phyloP scores from a whole-genome alignment of 2,113 vertebrate genomes.

The Hiodon tergisus region DNA sequence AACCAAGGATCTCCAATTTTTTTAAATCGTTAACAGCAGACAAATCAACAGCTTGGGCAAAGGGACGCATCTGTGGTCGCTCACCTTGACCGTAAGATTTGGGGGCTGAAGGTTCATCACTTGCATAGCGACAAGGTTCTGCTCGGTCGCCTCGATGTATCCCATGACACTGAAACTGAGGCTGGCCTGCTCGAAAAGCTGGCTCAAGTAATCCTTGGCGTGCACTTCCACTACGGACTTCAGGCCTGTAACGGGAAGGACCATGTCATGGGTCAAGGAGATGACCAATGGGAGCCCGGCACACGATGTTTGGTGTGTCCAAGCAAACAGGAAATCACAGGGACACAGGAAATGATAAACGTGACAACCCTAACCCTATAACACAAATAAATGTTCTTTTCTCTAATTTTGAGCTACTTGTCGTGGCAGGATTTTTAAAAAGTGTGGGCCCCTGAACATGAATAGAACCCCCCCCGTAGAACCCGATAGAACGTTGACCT shows the following conservation, averaged over 20 bases:
- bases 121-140: conserved; percentile 59
- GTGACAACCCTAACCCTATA: too few relatives aligned
- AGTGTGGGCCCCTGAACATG: background rate
- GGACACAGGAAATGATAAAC: too few relatives aligned
- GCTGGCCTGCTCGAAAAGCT: conserved; percentile 65
- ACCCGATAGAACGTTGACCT: too few relatives aligned
- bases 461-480: too few relatives aligned
- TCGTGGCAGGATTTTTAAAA: background rate
- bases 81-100: conserved; percentile 63
- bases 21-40: too few relatives aligned
- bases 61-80: too few relatives aligned
- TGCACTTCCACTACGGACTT: conserved; percentile 45
- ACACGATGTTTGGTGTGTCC: too few relatives aligned
- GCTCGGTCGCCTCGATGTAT: conserved; percentile 42
- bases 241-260: conserved; percentile 46
- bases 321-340: background rate
- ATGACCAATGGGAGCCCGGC: too few relatives aligned
- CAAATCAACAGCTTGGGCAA: too few relatives aligned
- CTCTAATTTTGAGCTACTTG: too few relatives aligned
- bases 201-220: conserved; percentile 64
- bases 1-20: too few relatives aligned
- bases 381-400: too few relatives aligned
- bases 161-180: conserved; percentile 71
- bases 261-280: background rate
- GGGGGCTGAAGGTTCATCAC: conserved; percentile 58